Evolutionary conservation across 2,113 vertebrate genomes (phyloP), one percentile per base, ranked within the genome.

Genomic region (Ginglymostoma cirratum): DNA sequence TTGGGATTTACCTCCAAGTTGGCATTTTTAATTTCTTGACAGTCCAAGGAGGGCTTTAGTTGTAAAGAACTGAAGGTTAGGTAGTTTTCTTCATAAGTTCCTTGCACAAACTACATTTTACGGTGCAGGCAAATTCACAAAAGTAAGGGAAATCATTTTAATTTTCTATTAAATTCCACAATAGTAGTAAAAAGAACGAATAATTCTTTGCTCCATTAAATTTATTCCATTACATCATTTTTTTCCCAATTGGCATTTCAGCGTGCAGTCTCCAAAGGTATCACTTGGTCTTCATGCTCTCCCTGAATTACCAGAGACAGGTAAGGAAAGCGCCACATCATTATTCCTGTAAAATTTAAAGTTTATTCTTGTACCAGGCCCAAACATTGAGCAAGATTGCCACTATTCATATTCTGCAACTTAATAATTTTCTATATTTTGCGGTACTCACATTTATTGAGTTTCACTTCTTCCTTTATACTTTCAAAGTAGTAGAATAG

Each of bases 201-300:
- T 92, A 92, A 38, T 52, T 0, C 45, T 48, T 95, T 14, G 72
- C 17, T 45, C 94, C 69, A 95, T 72, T n/a, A 61, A 90, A 52
- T 72, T 61, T 61, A 61, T 61, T 12, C 12, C 7, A 61, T 61
- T 61, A 61, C 7, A 61, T 12, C 6, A 8, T 61, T 19, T 34
- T 76, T 95, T 48, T 70, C 38, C 65, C 67, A 38, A 38, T 48
- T 95, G 52, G 42, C 2, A 27, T 72, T 95, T 95, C 69, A 95
- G 94, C 66, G 30, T 76, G 30, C 24, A 42, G 23, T 95, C 94
- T 72, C 94, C 94, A 95, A 95, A 95, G 52, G 2, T 27, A 27
- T 72, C 67, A 72, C 94, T 42, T 48, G 94, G 94, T 14, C 94
- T 95, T 52, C 94, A 95, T 52, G 72, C 94, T 95, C 94, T 95